A percentile compares a stretch with the other conserved stretches of the same genome.
Conservation (phyloP, 2,888 invertebrate genomes). For the Scrobipalpa costella region DNA sequence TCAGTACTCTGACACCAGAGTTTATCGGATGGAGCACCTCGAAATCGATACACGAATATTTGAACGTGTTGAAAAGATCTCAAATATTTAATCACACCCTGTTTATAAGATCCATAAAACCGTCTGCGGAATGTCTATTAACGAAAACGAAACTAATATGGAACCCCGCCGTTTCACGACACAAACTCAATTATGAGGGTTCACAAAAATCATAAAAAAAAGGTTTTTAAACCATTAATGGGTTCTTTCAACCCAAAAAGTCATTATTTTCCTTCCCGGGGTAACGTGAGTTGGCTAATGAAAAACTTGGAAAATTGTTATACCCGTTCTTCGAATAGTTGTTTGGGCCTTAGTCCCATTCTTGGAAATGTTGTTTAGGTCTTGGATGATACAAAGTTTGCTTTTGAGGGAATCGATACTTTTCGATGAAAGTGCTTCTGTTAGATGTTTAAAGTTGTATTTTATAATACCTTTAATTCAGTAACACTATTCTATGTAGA, state of each 20-base stretch:
- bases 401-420: too few relatives aligned
- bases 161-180: neutral
- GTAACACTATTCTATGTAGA: too few relatives aligned
- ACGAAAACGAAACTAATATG: slow-evolving; percentile 4
- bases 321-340: too few relatives aligned
- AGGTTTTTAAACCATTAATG: slow-evolving; percentile 10
- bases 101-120: neutral
- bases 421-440: too few relatives aligned
- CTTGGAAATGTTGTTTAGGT: too few relatives aligned
- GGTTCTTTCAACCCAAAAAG: neutral
- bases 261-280: neutral
- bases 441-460: too few relatives aligned
- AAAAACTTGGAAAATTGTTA: neutral
- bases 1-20: too few relatives aligned
- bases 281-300: slow-evolving; percentile 5
- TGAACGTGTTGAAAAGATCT: too few relatives aligned
- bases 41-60: too few relatives aligned
- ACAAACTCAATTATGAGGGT: slow-evolving; percentile 3
- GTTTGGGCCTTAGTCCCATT: neutral
- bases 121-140: neutral
- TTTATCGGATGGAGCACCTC: too few relatives aligned
- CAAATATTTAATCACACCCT: neutral
- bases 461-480: too few relatives aligned
- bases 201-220: slow-evolving; percentile 14
- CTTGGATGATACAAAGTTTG: too few relatives aligned